A percentile compares a stretch with the other conserved stretches of the same genome.
Evolutionary conservation across 2,113 vertebrate species (phyloP).

Genomic region (Gambusia affinis): DNA sequence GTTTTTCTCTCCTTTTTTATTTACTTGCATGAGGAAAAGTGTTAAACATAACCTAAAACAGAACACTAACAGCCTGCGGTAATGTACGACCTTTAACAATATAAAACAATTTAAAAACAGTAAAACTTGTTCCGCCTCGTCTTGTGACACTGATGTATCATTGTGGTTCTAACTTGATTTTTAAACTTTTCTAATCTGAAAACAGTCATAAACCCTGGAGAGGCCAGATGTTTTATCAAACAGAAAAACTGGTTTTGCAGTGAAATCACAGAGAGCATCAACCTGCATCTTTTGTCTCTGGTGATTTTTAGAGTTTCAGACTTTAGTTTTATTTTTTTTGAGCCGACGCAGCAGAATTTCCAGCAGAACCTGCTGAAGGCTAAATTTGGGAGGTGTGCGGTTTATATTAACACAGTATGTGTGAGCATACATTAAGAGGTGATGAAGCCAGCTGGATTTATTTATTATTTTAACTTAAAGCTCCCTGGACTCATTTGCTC

Average conservation of each 20-base stretch:
- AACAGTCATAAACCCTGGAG: no score
- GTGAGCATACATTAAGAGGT: conserved; percentile 10
- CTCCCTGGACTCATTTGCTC: not conserved
- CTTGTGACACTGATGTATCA: no score
- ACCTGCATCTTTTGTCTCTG: not conserved
- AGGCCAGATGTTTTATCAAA: not conserved
- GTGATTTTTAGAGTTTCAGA: not conserved
- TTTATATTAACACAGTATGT: not conserved
- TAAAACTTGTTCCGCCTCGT: no score
- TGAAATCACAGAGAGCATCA: not conserved
- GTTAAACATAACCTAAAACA: no score
- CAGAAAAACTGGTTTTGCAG: not conserved
- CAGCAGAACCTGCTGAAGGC: not conserved
- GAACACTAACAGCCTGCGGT: no score
- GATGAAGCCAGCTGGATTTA: conserved; percentile 6
- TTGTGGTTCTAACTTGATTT: no score
- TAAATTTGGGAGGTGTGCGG: not conserved
- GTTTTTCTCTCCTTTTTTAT: no score
- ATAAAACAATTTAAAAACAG: no score
- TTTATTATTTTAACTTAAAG: not conserved
- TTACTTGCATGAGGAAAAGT: no score
- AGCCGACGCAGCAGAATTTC: not conserved
- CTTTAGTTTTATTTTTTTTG: not conserved
- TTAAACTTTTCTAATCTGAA: no score
- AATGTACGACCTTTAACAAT: no score